A percentile compares a stretch with the other conserved stretches of the same genome.
phyloP scores from a whole-genome alignment of 2,113 vertebrate genomes.

The Thamnophis sirtalis region DNA sequence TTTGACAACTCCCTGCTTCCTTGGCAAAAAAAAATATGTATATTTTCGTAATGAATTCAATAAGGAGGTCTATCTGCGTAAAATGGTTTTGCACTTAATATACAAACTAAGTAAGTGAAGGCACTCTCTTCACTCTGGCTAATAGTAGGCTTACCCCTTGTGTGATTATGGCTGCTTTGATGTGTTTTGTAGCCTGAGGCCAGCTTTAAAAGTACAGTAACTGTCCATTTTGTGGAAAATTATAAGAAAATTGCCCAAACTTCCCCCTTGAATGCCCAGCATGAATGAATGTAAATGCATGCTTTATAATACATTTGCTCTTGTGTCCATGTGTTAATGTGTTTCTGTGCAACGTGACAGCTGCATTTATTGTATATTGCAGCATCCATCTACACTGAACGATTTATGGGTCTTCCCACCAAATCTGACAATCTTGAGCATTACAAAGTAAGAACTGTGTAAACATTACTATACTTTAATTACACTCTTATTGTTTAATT shows the following conservation, averaged over 20 bases:
- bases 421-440: constrained; percentile 80
- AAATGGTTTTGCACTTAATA: neutral
- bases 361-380: constrained; percentile 43
- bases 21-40: neutral
- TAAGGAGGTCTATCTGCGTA: neutral
- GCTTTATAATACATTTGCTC: neutral
- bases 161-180: neutral
- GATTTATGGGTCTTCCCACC: constrained; percentile 90
- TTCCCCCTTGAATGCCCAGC: neutral
- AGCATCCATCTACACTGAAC: constrained; percentile 85
- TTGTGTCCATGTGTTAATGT: neutral
- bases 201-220: neutral
- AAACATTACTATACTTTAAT: neutral
- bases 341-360: neutral
- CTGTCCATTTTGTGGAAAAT: neutral
- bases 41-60: neutral
- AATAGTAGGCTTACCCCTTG: too few relatives aligned
- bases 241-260: neutral
- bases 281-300: neutral
- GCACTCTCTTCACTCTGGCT: neutral
- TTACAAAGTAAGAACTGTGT: constrained; percentile 80
- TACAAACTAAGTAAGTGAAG: neutral
- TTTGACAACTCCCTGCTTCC: neutral
- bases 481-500: neutral
- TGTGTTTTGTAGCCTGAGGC: neutral